Conservation (phyloP, 2,797 vertebrate species). For the Sphenopsis melanotis region DNA sequence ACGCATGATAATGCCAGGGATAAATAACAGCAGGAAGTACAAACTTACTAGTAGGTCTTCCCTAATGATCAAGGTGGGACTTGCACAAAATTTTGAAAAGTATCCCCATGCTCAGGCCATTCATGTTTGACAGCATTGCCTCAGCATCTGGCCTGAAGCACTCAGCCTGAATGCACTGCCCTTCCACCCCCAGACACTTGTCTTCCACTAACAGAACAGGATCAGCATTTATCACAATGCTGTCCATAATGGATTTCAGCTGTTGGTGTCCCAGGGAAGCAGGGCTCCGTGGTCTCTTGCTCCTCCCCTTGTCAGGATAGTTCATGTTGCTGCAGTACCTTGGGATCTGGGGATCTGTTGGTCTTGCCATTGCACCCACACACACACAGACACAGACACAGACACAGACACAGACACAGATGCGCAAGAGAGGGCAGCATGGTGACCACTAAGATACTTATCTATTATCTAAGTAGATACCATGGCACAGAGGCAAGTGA, state of each 20-base stretch:
- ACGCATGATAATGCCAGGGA: background rate
- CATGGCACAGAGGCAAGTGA: background rate
- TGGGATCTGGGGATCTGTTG: background rate
- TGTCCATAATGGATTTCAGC: background rate
- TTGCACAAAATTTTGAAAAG: background rate
- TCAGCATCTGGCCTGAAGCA: background rate
- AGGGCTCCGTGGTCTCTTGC: background rate
- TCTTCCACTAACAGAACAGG: background rate
- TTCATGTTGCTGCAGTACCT: background rate
- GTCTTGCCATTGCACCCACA: background rate
- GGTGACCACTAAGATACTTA: background rate
- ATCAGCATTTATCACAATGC: background rate
- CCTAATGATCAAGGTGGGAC: background rate
- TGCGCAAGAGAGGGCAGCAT: background rate
- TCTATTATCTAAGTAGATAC: background rate
- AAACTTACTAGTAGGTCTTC: background rate
- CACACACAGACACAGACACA: too few relatives aligned
- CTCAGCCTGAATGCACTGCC: background rate
- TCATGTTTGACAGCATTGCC: background rate
- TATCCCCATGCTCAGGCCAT: background rate
- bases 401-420: too few relatives aligned
- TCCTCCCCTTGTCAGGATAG: background rate
- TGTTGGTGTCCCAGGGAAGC: fast-evolving
- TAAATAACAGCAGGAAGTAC: background rate
- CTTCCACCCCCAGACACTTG: background rate